phyloP scores from a whole-genome alignment of 2,113 vertebrate genomes.

The Cacatua alba region DNA sequence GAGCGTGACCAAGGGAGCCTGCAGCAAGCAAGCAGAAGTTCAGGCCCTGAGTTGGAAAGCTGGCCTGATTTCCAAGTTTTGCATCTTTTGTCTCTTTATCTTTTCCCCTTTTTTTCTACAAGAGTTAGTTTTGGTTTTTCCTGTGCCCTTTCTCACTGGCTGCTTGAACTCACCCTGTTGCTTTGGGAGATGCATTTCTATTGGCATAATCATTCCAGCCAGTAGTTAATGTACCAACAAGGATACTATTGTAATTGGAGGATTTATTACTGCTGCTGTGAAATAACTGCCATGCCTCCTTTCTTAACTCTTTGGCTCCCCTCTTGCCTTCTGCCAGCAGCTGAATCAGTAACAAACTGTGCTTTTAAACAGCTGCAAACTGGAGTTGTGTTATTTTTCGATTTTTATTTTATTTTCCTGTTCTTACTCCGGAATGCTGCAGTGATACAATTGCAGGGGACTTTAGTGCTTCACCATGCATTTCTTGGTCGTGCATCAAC shows the following conservation, averaged over 20 bases:
- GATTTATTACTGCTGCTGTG: slow-evolving; percentile 43
- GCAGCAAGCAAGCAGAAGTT: background rate
- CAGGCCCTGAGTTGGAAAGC: background rate
- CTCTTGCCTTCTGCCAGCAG: background rate
- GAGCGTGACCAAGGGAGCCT: background rate
- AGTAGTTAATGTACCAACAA: slow-evolving; percentile 48
- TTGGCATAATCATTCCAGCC: background rate
- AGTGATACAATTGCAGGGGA: background rate
- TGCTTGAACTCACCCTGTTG: slow-evolving; percentile 1
- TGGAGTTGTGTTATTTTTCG: background rate
- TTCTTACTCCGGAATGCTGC: background rate
- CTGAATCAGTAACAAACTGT: background rate
- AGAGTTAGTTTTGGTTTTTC: background rate
- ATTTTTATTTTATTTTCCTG: background rate
- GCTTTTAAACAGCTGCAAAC: background rate
- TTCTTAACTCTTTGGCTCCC: slow-evolving; percentile 31
- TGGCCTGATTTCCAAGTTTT: slow-evolving; percentile 27
- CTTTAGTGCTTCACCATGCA: background rate
- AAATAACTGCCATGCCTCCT: background rate
- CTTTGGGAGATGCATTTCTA: slow-evolving; percentile 38
- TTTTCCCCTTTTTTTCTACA: background rate
- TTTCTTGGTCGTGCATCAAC: background rate
- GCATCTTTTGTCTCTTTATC: background rate
- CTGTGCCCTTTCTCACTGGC: background rate
- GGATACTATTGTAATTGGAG: slow-evolving; percentile 17